Evolutionary conservation across 2,113 vertebrate species (phyloP), one percentile per base, ranked within the genome.

Genomic region (Ophiodon elongatus): DNA sequence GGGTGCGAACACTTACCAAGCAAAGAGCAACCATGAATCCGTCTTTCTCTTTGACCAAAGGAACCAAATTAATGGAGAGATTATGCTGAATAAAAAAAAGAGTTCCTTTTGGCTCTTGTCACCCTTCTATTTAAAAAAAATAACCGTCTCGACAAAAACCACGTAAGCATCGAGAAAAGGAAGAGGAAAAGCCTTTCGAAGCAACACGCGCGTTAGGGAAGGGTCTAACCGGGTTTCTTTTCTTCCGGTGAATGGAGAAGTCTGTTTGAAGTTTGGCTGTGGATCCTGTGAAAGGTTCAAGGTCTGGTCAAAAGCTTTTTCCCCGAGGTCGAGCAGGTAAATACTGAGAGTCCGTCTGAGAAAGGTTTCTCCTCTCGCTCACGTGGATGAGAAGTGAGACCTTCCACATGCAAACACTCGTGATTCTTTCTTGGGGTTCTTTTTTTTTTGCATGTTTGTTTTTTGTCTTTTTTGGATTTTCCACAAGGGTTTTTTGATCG

Each of bases 211-310:
- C 54, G 70, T 65, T 59, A 54, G 60, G 25, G 77, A 37, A 77
- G 37, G 80, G 64, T 77, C 43, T 56, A 84, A 90, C 83, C 85
- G 29, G n/a, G n/a, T 85, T 57, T 27, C 3, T 27, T 21, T 23
- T 50, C 19, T 82, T 69, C 21, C 29, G 43, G 54, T 35, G 21
- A 80, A 87, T 91, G 27, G 76, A 59, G 66, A 67, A 91, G 81
- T 88, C 88, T 74, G 79, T 91, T 87, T 90, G 88, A 90, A 86
- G 84, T 72, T 67, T 31, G 73, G n/a, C 73, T 74, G 68, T 65
- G 59, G 74, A 79, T 82, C 71, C 62, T 64, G 39, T 57, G 31
- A 52, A 86, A 66, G 71, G 84, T 88, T 90, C 87, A 89, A 66
- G 72, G 72, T 84, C 74, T 80, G 85, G 85, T 89, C 85, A 91